A percentile compares a stretch with the other conserved stretches of the same genome.
Conservation (phyloP, 2,888 invertebrate genomes). For the Macaria notata region DNA sequence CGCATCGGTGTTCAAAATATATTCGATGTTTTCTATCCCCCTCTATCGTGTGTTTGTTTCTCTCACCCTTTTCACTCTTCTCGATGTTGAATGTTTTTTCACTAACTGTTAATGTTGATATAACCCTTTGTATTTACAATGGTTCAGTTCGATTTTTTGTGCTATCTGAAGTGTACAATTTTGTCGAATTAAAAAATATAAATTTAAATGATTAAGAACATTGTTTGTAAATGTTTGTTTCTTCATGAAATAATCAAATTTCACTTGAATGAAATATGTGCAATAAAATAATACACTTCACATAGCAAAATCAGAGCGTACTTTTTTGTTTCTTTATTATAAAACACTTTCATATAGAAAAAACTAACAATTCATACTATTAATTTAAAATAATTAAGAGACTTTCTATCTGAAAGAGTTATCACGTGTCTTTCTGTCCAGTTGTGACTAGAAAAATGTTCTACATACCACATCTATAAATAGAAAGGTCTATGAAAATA, state of each 20-base stretch:
- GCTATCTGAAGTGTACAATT: slow-evolving; percentile 21
- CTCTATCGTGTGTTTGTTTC: slow-evolving; percentile 69
- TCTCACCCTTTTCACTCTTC: slow-evolving; percentile 75
- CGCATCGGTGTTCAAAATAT: slow-evolving; percentile 76
- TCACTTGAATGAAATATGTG: no score
- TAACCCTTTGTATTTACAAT: slow-evolving; percentile 46
- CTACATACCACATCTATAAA: no score
- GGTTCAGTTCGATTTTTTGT: slow-evolving; percentile 43
- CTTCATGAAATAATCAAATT: no score
- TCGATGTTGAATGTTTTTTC: slow-evolving; percentile 80
- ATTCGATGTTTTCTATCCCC: slow-evolving; percentile 54
- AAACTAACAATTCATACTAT: slow-evolving; percentile 5
- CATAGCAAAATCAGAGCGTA: slow-evolving; percentile 10
- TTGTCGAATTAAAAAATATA: slow-evolving; percentile 2
- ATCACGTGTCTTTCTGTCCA: slow-evolving; percentile 14
- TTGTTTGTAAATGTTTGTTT: not conserved
- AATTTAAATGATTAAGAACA: not conserved
- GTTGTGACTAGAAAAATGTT: slow-evolving; percentile 25
- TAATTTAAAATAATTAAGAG: slow-evolving; percentile 19
- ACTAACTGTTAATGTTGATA: slow-evolving; percentile 81
- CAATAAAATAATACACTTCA: slow-evolving; percentile 5
- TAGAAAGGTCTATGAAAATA: no score
- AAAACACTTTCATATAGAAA: slow-evolving; percentile 14
- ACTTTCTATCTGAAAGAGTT: slow-evolving; percentile 16
- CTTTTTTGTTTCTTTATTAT: slow-evolving; percentile 6